phyloP scores from a whole-genome alignment of 2,113 vertebrate species.

The Chaetura pelagica region DNA sequence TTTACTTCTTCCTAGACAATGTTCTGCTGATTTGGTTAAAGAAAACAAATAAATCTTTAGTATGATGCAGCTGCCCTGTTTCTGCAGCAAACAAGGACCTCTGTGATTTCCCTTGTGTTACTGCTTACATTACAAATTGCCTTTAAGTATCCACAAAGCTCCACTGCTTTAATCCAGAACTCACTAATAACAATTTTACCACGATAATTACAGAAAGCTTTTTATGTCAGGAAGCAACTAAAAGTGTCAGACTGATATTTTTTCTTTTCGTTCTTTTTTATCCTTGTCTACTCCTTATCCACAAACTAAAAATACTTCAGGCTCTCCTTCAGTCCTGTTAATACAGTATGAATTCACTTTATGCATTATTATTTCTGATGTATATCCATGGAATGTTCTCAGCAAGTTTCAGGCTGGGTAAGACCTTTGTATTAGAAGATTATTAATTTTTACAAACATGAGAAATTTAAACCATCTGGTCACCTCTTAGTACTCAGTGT shows the following conservation, averaged over 20 bases:
- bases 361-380: background rate
- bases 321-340: background rate
- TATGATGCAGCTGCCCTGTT: background rate
- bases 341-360: background rate
- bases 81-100: background rate
- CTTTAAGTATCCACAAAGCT: background rate
- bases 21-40: background rate
- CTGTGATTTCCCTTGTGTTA: background rate
- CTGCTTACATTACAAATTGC: background rate
- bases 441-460: background rate
- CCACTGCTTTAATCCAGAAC: background rate
- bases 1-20: background rate
- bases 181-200: background rate
- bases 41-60: background rate
- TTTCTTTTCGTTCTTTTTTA: background rate
- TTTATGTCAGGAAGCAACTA: background rate
- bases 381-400: background rate
- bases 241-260: background rate
- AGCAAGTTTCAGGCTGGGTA: background rate
- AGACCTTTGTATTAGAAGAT: background rate
- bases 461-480: background rate
- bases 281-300: background rate
- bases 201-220: background rate
- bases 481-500: conserved; percentile 28
- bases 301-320: background rate